Evolutionary conservation across 1,140 invertebrate genomes (phyloP), one percentile per base, ranked within the genome.

Genomic region (Brachionus rotundiformis): DNA sequence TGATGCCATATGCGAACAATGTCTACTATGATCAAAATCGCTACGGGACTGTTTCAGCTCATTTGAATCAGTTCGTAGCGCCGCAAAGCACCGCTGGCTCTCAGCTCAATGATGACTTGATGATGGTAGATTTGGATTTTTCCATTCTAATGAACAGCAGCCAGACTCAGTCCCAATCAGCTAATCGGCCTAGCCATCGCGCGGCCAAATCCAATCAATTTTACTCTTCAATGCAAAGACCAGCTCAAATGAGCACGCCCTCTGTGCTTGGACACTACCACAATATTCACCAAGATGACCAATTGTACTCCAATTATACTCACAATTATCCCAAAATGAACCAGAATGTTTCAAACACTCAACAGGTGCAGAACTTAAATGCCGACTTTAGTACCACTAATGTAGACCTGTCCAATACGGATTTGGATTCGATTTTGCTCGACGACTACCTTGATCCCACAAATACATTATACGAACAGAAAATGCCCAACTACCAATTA

Each of bases 21-120:
- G 29, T 73, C 4, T 73, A 73, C 23, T 73, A 73, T 44, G 68
- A 73, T 47, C 68, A 47, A 23, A 73, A 13, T 27, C 68, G 68
- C 8, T 73, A 73, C 23, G 47, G 47, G 19, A 19, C 47, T 2
- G 47, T 49, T n/a, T 16, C 39, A 7, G 0, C 36, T 44, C 68
- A 27, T 11, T 11, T 44, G 8, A 29, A 44, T 3, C 19, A 44
- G 41, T 39, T 44, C 19, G 8, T 8, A 23, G 8, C 65, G 13
- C 33, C 65, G 65, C 33, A 39, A n/a, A 31, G 5, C 6, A 3
- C 63, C 6, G 1, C 63, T 36, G 25, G 19, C 25, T 8, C 16
- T 10, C 68, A 47, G 8, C 36, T 73, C 1, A 73, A 73, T 10
- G 68, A 73, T 13, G 68, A 73, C 16, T 13, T 73, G 13, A 41